Percentiles rank a stretch among this genome's conserved stretches.
Evolutionary conservation across 1,140 invertebrate genomes (phyloP).

Genomic region (Zaprionus kolodkinae): DNA sequence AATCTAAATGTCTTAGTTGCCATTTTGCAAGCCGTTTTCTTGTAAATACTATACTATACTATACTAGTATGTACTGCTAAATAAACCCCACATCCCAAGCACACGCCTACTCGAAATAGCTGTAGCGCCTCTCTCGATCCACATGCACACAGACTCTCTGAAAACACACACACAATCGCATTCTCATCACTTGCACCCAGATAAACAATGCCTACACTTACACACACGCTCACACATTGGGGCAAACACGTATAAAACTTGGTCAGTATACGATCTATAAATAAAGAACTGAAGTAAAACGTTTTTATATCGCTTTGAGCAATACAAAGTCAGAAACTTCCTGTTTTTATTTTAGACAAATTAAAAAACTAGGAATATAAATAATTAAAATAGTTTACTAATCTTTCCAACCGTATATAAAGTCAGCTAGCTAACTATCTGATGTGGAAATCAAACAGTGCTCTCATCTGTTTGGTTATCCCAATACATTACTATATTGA

Average conservation of each 20-base stretch:
- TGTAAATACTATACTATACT: conserved; percentile 25
- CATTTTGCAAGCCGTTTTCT: conserved; percentile 63
- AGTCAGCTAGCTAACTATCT: too few relatives aligned
- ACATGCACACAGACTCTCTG: conserved; percentile 32
- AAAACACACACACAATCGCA: conserved; percentile 38
- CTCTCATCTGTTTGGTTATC: background rate
- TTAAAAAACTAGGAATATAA: too few relatives aligned
- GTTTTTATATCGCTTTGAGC: background rate
- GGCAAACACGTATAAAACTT: background rate
- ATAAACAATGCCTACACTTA: conserved; percentile 41
- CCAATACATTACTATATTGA: background rate
- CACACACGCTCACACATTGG: conserved; percentile 10
- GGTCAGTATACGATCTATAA: background rate
- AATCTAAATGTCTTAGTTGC: conserved; percentile 77
- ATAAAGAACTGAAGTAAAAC: background rate
- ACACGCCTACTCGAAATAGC: conserved; percentile 48
- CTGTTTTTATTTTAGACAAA: background rate
- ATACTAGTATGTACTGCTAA: conserved; percentile 1
- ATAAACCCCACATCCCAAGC: conserved; percentile 7
- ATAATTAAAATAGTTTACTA: too few relatives aligned
- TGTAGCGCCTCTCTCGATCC: conserved; percentile 57
- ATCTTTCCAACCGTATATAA: background rate
- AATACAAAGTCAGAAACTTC: background rate
- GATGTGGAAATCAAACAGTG: background rate
- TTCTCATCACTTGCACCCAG: conserved; percentile 48